Percentiles rank a stretch among this genome's conserved stretches.
phyloP scores from a whole-genome alignment of 1,140 invertebrate species.

The Orussus abietinus region DNA sequence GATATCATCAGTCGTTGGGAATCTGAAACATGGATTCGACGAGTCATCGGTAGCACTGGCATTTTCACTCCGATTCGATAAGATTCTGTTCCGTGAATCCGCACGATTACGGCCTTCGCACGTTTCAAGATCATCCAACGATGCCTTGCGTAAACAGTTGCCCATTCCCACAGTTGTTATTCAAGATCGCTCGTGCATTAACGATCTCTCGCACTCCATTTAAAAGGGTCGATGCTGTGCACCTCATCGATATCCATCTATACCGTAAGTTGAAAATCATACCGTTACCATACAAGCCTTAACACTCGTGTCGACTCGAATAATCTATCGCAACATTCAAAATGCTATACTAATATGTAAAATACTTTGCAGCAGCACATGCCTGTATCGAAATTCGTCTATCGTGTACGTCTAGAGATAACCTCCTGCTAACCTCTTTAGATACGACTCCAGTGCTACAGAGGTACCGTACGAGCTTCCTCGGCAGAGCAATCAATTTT shows the following conservation, averaged over 20 bases:
- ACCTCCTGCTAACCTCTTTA: too few relatives aligned
- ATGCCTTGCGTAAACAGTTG: conserved; percentile 61
- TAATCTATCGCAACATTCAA: too few relatives aligned
- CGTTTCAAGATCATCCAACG: conserved; percentile 46
- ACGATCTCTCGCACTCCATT: too few relatives aligned
- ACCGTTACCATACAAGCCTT: background rate
- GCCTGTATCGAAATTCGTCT: too few relatives aligned
- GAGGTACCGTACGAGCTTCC: too few relatives aligned
- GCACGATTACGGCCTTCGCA: conserved; percentile 41
- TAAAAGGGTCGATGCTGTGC: conserved; percentile 15
- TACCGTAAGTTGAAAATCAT: conserved; percentile 11
- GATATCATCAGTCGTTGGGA: conserved; percentile 54
- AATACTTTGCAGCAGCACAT: too few relatives aligned
- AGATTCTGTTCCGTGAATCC: conserved; percentile 37
- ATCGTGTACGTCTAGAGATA: too few relatives aligned
- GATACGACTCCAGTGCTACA: too few relatives aligned
- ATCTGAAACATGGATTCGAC: conserved; percentile 28
- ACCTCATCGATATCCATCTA: conserved; percentile 13
- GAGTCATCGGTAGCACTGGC: conserved; percentile 27
- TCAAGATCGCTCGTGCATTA: too few relatives aligned
- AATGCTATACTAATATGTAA: conserved; percentile 14
- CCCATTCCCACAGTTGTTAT: conserved; percentile 55
- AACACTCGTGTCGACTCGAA: too few relatives aligned
- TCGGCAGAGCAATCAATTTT: too few relatives aligned
- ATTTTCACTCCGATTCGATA: conserved; percentile 33